Percentiles rank a stretch among this genome's conserved stretches.
phyloP scores from a whole-genome alignment of 2,888 invertebrate genomes.

The Amphiduros pacificus region DNA sequence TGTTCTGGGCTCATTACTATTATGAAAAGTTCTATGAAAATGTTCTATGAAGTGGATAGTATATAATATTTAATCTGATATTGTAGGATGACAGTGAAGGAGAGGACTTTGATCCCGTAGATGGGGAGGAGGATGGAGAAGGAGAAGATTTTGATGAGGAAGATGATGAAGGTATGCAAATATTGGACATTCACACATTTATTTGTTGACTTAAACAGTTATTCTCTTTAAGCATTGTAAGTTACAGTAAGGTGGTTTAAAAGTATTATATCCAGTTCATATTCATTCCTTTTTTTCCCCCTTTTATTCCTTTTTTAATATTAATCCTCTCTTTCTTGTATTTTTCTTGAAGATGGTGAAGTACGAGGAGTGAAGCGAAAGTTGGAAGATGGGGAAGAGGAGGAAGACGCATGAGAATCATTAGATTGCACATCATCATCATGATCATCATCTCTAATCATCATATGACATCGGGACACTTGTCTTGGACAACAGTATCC shows the following conservation, averaged over 20 bases:
- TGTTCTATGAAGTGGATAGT: background rate
- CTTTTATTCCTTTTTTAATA: background rate
- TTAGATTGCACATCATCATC: background rate
- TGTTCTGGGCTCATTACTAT: too few relatives aligned
- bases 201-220: too few relatives aligned
- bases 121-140: constrained; percentile 28
- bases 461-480: too few relatives aligned
- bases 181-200: too few relatives aligned
- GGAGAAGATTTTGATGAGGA: constrained; percentile 26
- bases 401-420: constrained; percentile 13
- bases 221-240: background rate
- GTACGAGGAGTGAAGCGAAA: constrained; percentile 27
- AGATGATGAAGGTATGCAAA: constrained; percentile 21
- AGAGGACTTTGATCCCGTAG: constrained; percentile 31
- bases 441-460: too few relatives aligned
- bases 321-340: background rate
- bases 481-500: too few relatives aligned
- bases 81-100: constrained; percentile 27
- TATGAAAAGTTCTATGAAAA: background rate
- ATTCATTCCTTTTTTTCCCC: background rate
- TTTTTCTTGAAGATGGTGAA: background rate
- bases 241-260: background rate
- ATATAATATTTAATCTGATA: background rate
- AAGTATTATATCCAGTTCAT: background rate
- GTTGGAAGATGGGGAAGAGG: constrained; percentile 25